Evolutionary conservation across 2,113 vertebrate genomes (phyloP), one percentile per base, ranked within the genome.

Genomic region (Rhinogobius similis): DNA sequence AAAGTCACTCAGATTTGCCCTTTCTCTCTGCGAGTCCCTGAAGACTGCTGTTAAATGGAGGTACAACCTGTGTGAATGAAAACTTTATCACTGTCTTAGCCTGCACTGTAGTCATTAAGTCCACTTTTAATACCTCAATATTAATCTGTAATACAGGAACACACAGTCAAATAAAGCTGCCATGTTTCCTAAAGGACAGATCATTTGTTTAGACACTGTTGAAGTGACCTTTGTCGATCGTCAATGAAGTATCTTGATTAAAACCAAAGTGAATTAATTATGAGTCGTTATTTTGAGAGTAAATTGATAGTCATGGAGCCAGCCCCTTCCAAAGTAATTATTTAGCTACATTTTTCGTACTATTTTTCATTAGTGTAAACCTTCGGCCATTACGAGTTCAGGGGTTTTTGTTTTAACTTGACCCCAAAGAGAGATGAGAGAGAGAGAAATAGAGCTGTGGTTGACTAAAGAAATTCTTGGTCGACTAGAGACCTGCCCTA

Each of bases 1-100:
- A 65, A 82, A 84, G 65, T 77, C 77, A 82, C 39, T 66, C 48
- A 62, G 72, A 72, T 84, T 77, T 80, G 65, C 62, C 76, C 82
- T 85, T 82, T 61, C 81, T 32, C 71, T 68, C 68, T 55, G 82
- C 67, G 64, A 67, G 46, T 74, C 66, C 64, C 46, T 1, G 13
- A 67, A 72, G 73, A 83, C 68, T 73, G 59, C 48, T 26, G 67
- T 27, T 55, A 55, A 55, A 55, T 55, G 52, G 23, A 16, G 65
- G 73, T 72, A 81, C 67, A 72, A 44, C 14, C 52, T 26, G 68
- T 56, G 29, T n/a, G 52, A 24, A 61, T n/a, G 18, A 4, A 58
- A 29, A 16, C 13, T 27, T 6, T 36, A 58, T 27, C 29, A 58
- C 26, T 18, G 24, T 27, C 55, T 29, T 24, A 18, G 29, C 55